phyloP scores from a whole-genome alignment of 92 coral and sea anemone genomes.

The Parazoanthus atlanticus region DNA sequence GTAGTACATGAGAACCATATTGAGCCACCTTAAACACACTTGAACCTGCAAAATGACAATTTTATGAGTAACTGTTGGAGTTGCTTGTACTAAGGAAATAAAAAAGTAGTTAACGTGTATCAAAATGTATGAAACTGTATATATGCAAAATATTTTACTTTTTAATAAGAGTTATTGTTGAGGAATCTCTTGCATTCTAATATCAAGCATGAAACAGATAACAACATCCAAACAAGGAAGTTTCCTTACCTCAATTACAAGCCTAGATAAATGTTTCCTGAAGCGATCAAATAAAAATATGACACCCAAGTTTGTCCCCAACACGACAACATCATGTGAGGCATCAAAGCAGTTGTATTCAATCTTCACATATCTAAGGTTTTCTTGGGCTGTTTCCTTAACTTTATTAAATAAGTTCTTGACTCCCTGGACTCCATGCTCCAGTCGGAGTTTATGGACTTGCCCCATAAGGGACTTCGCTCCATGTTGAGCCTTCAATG shows the following conservation, averaged over 20 bases:
- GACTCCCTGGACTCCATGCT: conserved; percentile 59
- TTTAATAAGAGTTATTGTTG: too few relatives aligned
- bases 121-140: too few relatives aligned
- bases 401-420: conserved; percentile 65
- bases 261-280: conserved; percentile 65
- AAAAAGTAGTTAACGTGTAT: too few relatives aligned
- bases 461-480: conserved; percentile 61
- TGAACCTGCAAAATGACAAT: too few relatives aligned
- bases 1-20: too few relatives aligned
- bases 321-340: conserved; percentile 77
- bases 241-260: conserved; percentile 74
- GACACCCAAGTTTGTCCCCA: conserved; percentile 87
- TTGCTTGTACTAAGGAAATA: too few relatives aligned
- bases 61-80: too few relatives aligned
- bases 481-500: conserved; percentile 75
- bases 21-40: too few relatives aligned
- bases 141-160: too few relatives aligned
- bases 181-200: too few relatives aligned
- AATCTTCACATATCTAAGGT: conserved; percentile 58
- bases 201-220: too few relatives aligned
- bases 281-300: conserved; percentile 79
- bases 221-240: background rate
- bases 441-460: conserved; percentile 11
- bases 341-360: conserved; percentile 87
- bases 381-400: conserved; percentile 76